Conservation (phyloP, 1,140 invertebrate species). For the Bombus impatiens region DNA sequence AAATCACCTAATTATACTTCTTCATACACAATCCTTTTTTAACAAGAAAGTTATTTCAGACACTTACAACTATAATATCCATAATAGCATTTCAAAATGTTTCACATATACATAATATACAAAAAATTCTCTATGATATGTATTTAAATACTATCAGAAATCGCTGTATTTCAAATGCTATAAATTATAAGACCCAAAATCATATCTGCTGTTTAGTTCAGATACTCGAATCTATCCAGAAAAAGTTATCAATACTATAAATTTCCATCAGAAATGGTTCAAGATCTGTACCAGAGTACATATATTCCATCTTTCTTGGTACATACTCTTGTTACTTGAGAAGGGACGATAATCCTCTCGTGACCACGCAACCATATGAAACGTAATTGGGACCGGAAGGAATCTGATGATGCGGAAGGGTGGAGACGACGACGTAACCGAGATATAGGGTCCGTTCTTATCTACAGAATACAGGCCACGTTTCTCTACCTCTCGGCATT, state of each 20-base stretch:
- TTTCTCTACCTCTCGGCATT: slow-evolving; percentile 58
- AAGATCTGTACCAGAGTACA: not conserved
- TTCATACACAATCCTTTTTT: not conserved
- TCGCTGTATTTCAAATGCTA: no score
- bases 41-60: not conserved
- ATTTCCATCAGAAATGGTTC: not conserved
- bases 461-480: slow-evolving; percentile 77
- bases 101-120: no score
- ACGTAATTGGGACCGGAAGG: slow-evolving; percentile 46
- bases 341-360: slow-evolving; percentile 40
- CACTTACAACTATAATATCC: not conserved
- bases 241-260: not conserved
- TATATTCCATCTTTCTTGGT: slow-evolving; percentile 1
- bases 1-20: not conserved
- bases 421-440: slow-evolving; percentile 47
- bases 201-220: no score
- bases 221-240: not conserved
- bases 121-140: no score
- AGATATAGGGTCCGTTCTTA: slow-evolving; percentile 80
- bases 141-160: no score
- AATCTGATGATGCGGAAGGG: slow-evolving; percentile 57
- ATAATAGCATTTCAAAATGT: no score
- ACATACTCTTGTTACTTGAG: not conserved
- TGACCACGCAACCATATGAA: slow-evolving; percentile 48
- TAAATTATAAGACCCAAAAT: no score